A percentile compares a stretch with the other conserved stretches of the same genome.
phyloP scores from a whole-genome alignment of 2,113 vertebrate species.

The Ciconia maguari region DNA sequence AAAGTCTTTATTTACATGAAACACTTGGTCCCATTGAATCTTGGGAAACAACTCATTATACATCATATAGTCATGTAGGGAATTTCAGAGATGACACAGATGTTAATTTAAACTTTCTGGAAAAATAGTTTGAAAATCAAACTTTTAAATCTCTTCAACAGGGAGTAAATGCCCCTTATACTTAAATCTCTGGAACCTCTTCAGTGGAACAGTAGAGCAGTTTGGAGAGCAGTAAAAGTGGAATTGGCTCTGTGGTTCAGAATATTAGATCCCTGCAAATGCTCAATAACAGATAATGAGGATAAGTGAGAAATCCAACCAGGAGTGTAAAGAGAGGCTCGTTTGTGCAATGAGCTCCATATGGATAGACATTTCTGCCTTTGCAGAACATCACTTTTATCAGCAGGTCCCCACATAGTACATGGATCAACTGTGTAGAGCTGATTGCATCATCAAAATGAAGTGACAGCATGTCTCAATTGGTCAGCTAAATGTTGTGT shows the following conservation, averaged over 20 bases:
- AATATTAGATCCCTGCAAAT: conserved; percentile 35
- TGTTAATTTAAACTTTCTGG: neutral
- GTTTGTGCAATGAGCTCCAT: conserved; percentile 53
- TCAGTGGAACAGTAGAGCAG: neutral
- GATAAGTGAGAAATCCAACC: conserved; percentile 51
- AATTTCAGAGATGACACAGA: neutral
- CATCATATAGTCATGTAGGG: neutral
- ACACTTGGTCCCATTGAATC: neutral
- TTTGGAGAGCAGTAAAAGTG: neutral
- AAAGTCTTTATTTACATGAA: neutral
- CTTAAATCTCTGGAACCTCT: neutral
- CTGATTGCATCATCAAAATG: conserved; percentile 25
- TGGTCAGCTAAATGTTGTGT: neutral
- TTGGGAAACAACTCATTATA: neutral
- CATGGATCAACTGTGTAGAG: neutral
- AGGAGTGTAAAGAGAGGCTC: conserved; percentile 44
- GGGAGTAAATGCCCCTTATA: neutral
- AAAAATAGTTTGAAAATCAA: neutral
- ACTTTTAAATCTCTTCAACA: neutral
- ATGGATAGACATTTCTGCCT: conserved; percentile 53
- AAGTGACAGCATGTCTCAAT: conserved; percentile 5
- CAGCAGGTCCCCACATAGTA: conserved; percentile 20
- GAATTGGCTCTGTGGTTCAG: neutral
- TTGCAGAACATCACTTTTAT: conserved; percentile 15
- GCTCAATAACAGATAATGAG: conserved; percentile 49